These are phyloP conservation scores for Sebastes nivosus DNA, from an alignment of 2,797 vertebrate species.

Conservation along the genomic window DNA sequence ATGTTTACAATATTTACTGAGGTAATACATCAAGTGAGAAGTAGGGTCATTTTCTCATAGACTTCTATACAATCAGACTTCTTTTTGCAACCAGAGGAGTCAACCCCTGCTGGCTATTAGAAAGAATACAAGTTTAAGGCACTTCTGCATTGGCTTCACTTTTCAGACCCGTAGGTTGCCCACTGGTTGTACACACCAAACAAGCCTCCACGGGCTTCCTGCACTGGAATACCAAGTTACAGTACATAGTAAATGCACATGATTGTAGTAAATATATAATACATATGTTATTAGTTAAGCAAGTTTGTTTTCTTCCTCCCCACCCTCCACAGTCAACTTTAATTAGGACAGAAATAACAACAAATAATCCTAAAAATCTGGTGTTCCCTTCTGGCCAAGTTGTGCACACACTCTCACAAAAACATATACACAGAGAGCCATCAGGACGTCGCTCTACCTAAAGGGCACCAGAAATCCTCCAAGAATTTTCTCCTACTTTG, in stretches of 20 bases:
- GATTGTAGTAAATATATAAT: not conserved
- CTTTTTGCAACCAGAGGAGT: too few relatives aligned
- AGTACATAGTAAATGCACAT: not conserved
- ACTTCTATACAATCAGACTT: too few relatives aligned
- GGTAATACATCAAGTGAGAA: too few relatives aligned
- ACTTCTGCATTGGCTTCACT: too few relatives aligned
- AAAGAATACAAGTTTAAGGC: too few relatives aligned
- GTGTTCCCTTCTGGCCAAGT: conserved; percentile 1
- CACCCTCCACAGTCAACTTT: not conserved
- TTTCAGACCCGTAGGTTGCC: not conserved
- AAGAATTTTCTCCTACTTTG: conserved; percentile 4
- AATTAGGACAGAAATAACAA: not conserved
- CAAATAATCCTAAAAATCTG: not conserved
- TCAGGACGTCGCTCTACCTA: not conserved
- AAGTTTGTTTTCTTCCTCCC: not conserved
- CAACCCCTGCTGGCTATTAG: too few relatives aligned
- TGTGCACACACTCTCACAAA: not conserved
- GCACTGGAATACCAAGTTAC: not conserved
- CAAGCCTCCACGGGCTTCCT: not conserved
- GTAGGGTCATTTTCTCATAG: too few relatives aligned
- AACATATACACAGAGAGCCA: not conserved
- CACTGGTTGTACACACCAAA: not conserved
- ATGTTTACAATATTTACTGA: too few relatives aligned
- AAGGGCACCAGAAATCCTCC: conserved; percentile 23
- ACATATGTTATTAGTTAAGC: not conserved